phyloP scores from a whole-genome alignment of 2,888 invertebrate species.

The Sepioteuthis lessoniana region DNA sequence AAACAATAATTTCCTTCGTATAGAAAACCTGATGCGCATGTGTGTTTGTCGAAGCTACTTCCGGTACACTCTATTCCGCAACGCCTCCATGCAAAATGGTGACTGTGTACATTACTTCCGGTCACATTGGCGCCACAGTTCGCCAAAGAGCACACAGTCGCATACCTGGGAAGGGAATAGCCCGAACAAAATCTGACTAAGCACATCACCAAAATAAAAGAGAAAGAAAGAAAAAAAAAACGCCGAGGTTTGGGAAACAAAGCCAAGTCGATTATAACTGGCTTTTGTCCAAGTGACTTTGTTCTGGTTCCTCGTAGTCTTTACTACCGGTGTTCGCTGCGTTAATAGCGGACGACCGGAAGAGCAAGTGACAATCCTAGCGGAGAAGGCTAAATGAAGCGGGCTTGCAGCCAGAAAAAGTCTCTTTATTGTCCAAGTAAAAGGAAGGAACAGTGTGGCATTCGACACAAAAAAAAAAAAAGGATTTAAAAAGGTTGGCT shows the following conservation, averaged over 20 bases:
- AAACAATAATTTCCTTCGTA: background rate
- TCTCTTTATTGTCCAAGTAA: background rate
- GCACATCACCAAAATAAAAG: background rate
- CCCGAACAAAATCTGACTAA: background rate
- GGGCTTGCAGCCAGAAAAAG: constrained; percentile 33
- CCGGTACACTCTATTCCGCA: background rate
- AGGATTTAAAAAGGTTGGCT: background rate
- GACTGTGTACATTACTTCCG: constrained; percentile 13
- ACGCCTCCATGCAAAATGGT: constrained; percentile 17
- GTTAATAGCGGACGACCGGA: background rate
- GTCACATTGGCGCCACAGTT: constrained; percentile 21
- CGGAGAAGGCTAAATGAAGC: background rate
- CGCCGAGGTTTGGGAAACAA: background rate
- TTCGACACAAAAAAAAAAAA: background rate
- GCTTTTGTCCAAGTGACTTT: constrained; percentile 21
- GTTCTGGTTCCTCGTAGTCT: background rate
- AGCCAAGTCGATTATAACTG: background rate
- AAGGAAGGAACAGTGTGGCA: background rate
- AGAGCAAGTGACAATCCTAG: background rate
- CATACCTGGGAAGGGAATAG: background rate
- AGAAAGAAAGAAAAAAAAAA: background rate
- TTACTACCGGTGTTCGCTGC: background rate
- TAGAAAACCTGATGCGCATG: background rate
- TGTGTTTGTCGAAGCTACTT: background rate
- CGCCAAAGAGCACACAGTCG: background rate